Evolutionary conservation across 2,888 invertebrate species (phyloP), one percentile per base, ranked within the genome.

Genomic region (Frankliniella intonsa): DNA sequence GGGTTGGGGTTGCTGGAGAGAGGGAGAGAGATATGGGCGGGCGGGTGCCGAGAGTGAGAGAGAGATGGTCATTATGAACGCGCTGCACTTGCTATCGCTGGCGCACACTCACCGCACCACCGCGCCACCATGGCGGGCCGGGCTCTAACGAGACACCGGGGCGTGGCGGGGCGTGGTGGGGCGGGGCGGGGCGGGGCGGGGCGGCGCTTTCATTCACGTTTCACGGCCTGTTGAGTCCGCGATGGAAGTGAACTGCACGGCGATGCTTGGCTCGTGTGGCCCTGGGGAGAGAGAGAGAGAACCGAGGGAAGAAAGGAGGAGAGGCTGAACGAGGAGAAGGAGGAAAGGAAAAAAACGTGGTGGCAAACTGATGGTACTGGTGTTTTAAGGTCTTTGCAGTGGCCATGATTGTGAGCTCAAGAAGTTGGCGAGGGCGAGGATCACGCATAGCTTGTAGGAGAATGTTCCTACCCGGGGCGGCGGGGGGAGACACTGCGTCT

Each of bases 151-250:
- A 76, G 69, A 76, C 69, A 22, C 69, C 17, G n/a, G 17, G n/a
- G 62, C 51, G 14, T 14, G 14, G 51, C 55, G 19, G 55, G 19
- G 7, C 14, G 25, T 3, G 69, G 69, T 10, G 69, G 69, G 69
- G 69, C n/a, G 69, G n/a, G 65, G n/a, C 19, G 69, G 11, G 69
- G 25, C 22, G 69, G n/a, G 11, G 69, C 69, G 69, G 69, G 22
- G 69, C 8, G 69, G 69, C 22, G 22, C 69, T 76, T 76, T 76
- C 69, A 76, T 76, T 25, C 69, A 76, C 69, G 69, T 76, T 76
- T 76, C 69, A 76, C 69, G 69, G 69, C 69, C 69, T 76, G 69
- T 76, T 76, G 69, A 76, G 69, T 25, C 69, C 69, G 69, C 11
- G 69, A 76, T 76, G 69, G 69, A 76, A 76, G 69, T 25, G 69